Evolutionary conservation across 2,113 vertebrate species (phyloP).

Genomic region (Neogobius melanostomus): DNA sequence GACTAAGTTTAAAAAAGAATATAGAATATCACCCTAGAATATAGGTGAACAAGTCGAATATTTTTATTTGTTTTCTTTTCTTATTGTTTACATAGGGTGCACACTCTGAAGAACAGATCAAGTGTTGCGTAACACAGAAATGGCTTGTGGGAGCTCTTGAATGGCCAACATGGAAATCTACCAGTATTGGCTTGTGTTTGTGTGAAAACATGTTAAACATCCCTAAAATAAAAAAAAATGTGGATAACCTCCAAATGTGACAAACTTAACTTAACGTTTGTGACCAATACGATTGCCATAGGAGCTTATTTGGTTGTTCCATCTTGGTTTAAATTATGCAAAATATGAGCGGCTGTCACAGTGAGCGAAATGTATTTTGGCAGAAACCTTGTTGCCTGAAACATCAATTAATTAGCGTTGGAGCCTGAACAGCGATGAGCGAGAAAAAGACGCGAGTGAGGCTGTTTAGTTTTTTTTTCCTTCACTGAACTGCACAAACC

Average conservation of each 20-base stretch:
- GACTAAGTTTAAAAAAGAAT: no score
- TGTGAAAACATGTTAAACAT: no score
- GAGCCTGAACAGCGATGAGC: slow-evolving; percentile 41
- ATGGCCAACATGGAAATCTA: no score
- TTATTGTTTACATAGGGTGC: no score
- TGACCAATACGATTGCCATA: neutral
- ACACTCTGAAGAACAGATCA: no score
- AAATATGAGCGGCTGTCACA: slow-evolving; percentile 32
- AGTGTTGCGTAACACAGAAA: no score
- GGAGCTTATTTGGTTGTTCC: slow-evolving; percentile 13
- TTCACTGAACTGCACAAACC: slow-evolving; percentile 30
- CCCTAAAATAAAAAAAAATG: neutral
- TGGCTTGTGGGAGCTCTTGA: no score
- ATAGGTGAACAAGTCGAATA: no score
- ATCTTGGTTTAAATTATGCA: slow-evolving; percentile 10
- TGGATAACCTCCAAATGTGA: neutral
- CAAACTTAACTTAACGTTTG: neutral
- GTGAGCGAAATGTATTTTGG: slow-evolving; percentile 43
- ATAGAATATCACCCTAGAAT: no score
- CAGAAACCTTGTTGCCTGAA: slow-evolving; percentile 42
- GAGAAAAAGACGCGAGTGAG: slow-evolving; percentile 22
- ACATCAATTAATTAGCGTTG: slow-evolving; percentile 35
- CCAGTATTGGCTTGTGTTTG: no score
- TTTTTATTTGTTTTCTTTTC: no score
- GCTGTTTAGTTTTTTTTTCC: slow-evolving; percentile 27